Base-by-base conservation (phyloP, 2,797 vertebrate genomes). In the Falco novaeseelandiae region DNA sequence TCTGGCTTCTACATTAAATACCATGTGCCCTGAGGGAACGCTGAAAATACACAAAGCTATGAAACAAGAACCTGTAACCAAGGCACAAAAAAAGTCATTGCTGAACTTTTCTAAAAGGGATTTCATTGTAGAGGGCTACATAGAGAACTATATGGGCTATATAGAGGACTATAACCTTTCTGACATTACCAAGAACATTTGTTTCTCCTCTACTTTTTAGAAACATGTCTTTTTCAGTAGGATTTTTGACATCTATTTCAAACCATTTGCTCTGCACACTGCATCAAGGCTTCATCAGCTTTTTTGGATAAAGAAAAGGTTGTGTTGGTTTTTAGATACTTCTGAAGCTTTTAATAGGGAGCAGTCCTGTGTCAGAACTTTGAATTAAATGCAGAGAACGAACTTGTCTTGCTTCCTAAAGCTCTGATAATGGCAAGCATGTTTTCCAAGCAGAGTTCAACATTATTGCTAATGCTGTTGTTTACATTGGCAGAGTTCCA, bases 261-360 rank as follows among this genome's bases (percentile, higher is more conserved):
- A 93, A 79, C 22, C 29, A 51, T 70, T 69, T 70, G 29, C 20
- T 78, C 51, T 83, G 30, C 52, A 61, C n/a, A 3, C 21, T 42
- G 42, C 52, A 74, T 71, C 77, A 79, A 86, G 22, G 21, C 62
- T 66, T 89, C n/a, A 27, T 57, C 3, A 23, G 6, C 4, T 46
- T 62, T 66, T 58, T n/a, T 51, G 13, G 22, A 30, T 78, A 87
- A 84, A 54, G 14, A 72, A 94, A 92, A 86, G 8, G 23, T 57
- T 79, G 54, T 32, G 40, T 63, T 78, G 23, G 6, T 49, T 93
- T 95, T 85, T 55, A 78, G 44, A 70, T 61, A 67, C 54, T 74
- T 93, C 71, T 93, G 83, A 89, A 92, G 80, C 49, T 32, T 78
- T 81, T 92, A 83, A 74, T 32, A 94, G 61, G 36, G 44, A 88